These are phyloP conservation scores for Willowsia nigromaculata DNA, from an alignment of 2,888 invertebrate species.

Conservation along the genomic window DNA sequence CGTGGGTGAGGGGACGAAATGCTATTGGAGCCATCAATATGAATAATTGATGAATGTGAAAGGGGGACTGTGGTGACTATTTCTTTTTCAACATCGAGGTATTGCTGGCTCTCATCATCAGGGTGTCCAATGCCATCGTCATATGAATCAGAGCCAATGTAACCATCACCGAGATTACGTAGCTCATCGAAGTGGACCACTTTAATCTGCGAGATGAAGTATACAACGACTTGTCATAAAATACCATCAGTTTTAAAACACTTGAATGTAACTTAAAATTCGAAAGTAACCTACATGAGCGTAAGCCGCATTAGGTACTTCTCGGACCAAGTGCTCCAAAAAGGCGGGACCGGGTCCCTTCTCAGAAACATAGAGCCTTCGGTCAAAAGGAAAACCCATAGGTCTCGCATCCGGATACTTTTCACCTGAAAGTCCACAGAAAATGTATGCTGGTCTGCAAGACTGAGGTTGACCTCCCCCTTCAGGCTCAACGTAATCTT, in stretches of 20 bases:
- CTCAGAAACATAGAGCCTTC: slow-evolving; percentile 52
- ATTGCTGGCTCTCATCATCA: slow-evolving; percentile 45
- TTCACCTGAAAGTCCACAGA: slow-evolving; percentile 65
- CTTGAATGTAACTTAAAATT: too few species aligned
- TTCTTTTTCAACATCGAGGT: slow-evolving; percentile 28
- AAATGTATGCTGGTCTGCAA: slow-evolving; percentile 71
- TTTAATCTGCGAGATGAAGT: slow-evolving; percentile 43
- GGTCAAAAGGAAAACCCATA: slow-evolving; percentile 73
- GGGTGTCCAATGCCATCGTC: background rate
- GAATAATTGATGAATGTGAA: background rate
- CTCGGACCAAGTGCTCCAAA: slow-evolving; percentile 65
- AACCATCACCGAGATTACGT: background rate
- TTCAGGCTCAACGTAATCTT: slow-evolving; percentile 54
- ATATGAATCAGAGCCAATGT: background rate
- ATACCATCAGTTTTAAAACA: background rate
- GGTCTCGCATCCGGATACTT: slow-evolving; percentile 73
- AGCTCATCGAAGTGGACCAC: slow-evolving; percentile 59
- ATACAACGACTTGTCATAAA: background rate
- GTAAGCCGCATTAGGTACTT: slow-evolving; percentile 64
- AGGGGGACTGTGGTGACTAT: slow-evolving; percentile 20
- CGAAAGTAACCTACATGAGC: slow-evolving; percentile 59
- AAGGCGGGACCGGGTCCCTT: slow-evolving; percentile 64
- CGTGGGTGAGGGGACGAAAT: background rate
- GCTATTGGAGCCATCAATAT: slow-evolving; percentile 45
- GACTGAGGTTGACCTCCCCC: slow-evolving; percentile 3